A percentile compares a stretch with the other conserved stretches of the same genome.
Conservation (phyloP, 2,797 vertebrate species). For the Silurus aristotelis region DNA sequence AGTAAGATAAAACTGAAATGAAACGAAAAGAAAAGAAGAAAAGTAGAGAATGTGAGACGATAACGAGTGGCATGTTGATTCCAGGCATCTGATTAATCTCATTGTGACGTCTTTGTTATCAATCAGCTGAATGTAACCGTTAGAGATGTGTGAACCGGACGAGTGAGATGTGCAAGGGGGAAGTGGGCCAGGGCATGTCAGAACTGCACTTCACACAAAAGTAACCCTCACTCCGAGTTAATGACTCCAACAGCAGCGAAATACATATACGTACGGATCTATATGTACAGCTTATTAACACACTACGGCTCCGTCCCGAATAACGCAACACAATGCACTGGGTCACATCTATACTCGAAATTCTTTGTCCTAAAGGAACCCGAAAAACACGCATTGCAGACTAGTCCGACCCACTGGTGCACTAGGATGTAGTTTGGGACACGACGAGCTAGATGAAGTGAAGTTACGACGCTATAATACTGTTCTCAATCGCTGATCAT, state of each 20-base stretch:
- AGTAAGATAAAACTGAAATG: not conserved
- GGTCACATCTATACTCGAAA: not conserved
- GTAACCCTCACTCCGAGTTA: constrained; percentile 45
- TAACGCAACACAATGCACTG: not conserved
- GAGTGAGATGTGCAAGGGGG: not conserved
- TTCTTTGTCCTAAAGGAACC: not conserved
- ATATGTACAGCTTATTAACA: constrained; percentile 47
- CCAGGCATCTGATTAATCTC: not conserved
- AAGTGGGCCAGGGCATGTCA: not conserved
- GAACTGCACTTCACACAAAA: not conserved
- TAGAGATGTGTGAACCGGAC: too few relatives aligned
- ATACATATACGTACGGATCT: constrained; percentile 46
- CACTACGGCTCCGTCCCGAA: constrained; percentile 31
- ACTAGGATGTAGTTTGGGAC: not conserved
- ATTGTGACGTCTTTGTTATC: not conserved
- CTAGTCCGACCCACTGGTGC: not conserved
- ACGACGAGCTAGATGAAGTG: not conserved
- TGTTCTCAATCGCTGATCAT: constrained; percentile 1
- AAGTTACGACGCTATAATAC: not conserved
- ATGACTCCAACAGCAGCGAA: constrained; percentile 54
- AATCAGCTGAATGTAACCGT: not conserved
- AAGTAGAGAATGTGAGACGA: too few relatives aligned
- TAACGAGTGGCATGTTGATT: not conserved
- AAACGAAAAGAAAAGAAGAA: not conserved
- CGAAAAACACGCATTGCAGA: not conserved